These are phyloP conservation scores for Sardinella longiceps DNA, from an alignment of 2,797 vertebrate genomes.

Conservation along the genomic window DNA sequence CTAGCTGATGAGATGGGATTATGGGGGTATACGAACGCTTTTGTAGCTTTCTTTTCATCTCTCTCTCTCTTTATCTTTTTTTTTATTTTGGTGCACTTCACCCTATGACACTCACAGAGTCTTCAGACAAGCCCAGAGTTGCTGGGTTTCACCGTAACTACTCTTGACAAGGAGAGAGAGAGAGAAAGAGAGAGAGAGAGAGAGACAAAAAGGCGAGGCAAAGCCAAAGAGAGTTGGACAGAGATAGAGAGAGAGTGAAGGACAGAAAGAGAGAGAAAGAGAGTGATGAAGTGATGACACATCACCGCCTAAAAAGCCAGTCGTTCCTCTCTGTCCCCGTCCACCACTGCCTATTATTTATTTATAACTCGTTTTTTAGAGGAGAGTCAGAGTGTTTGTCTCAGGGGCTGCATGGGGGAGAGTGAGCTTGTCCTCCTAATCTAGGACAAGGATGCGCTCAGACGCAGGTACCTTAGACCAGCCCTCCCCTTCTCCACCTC, in stretches of 20 bases:
- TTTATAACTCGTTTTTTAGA: constrained; percentile 19
- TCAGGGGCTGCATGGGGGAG: constrained; percentile 19
- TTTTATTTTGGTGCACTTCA: background rate
- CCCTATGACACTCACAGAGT: background rate
- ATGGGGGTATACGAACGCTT: background rate
- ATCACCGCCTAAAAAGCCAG: background rate
- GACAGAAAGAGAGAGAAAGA: background rate
- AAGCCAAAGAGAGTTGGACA: background rate
- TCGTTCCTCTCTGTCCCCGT: background rate
- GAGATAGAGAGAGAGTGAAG: background rate
- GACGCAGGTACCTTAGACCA: background rate
- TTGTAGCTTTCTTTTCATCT: background rate
- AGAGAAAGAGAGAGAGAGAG: background rate
- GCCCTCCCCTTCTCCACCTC: background rate
- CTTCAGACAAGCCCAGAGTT: background rate
- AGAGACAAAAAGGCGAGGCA: background rate
- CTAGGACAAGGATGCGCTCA: constrained; percentile 14
- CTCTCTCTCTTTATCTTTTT: background rate
- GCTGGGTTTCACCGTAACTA: background rate
- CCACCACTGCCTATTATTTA: background rate
- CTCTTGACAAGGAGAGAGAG: background rate
- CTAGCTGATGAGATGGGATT: constrained; percentile 10
- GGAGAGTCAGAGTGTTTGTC: constrained; percentile 18
- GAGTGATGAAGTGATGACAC: constrained; percentile 8
- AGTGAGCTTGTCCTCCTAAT: constrained; percentile 16